These are phyloP conservation scores for Ceratina australensis DNA, from an alignment of 1,140 invertebrate species.

Conservation along the genomic window DNA sequence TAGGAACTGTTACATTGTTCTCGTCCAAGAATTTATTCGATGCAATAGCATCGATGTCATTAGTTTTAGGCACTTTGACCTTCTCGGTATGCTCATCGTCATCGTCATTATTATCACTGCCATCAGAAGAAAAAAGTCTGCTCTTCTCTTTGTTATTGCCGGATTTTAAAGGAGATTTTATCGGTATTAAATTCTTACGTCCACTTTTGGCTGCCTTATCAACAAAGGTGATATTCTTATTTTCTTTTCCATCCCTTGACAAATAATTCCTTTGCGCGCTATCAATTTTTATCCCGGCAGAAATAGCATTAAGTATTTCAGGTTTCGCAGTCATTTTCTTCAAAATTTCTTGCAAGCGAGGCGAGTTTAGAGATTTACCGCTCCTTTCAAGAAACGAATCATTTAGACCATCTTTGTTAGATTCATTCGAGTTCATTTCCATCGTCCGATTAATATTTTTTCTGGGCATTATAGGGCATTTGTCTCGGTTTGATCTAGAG, in stretches of 20 bases:
- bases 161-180: constrained; percentile 4
- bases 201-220: not conserved
- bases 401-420: not conserved
- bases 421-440: not conserved
- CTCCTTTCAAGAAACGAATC: not conserved
- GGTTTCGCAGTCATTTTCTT: constrained; percentile 24
- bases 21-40: not conserved
- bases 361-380: too few relatives aligned
- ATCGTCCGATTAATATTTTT: too few relatives aligned
- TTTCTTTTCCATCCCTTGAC: not conserved
- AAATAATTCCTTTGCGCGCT: not conserved
- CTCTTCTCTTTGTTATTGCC: not conserved
- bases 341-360: too few relatives aligned
- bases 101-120: too few relatives aligned
- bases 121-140: too few relatives aligned
- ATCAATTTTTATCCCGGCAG: constrained; percentile 17
- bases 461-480: too few relatives aligned
- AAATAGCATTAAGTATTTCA: constrained; percentile 19
- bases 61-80: not conserved
- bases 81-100: too few relatives aligned
- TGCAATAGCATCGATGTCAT: not conserved
- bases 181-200: not conserved
- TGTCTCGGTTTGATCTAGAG: too few relatives aligned
- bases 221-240: too few relatives aligned
- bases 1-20: not conserved